Evolutionary conservation across 1,140 invertebrate species (phyloP), one percentile per base, ranked within the genome.

Genomic region (Mylabris phalerata): DNA sequence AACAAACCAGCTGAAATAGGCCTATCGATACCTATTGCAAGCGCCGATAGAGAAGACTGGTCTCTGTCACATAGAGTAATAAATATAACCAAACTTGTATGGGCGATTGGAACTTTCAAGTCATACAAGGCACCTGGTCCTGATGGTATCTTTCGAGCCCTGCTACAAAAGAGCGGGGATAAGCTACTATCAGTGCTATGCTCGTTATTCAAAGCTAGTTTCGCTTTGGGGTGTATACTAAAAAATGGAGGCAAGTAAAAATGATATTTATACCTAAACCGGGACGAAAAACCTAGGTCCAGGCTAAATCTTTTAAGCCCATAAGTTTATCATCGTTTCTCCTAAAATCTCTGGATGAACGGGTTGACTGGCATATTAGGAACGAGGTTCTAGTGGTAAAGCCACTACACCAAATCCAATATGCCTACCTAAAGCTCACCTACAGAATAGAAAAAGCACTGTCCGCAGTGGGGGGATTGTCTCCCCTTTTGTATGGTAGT

Each of bases 291-390:
- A 24, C 13, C 9, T 63, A 65, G 19, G 38, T 9, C 1, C 25
- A 13, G 11, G 50, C 48, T 3, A 65, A 60, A 47, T 26, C 50
- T 10, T 67, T 61, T 38, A 54, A 65, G n/a, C 67, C 65, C 0
- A 67, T 68, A n/a, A 65, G 65, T 44, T 47, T 70, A 7, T 67
- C 62, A 4, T 70, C 63, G 11, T 68, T 68, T 42, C 19, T 67
- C 0, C 26, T 68, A 48, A 70, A 70, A 41, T 50, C 57, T 1
- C 24, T 68, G 55, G 61, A 67, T 42, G 55, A 57, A 49, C 40
- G 67, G 9, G 13, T 67, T 3, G 61, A 67, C 24, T 59, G 44
- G 27, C 56, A 58, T 32, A 56, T 66, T 9, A 59, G 44, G 40
- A 42, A 59, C 50, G 11, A 40, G 40, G 50, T 42, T 13, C 1